phyloP scores from a whole-genome alignment of 2,888 invertebrate species.

The Allophyes oxyacanthae region DNA sequence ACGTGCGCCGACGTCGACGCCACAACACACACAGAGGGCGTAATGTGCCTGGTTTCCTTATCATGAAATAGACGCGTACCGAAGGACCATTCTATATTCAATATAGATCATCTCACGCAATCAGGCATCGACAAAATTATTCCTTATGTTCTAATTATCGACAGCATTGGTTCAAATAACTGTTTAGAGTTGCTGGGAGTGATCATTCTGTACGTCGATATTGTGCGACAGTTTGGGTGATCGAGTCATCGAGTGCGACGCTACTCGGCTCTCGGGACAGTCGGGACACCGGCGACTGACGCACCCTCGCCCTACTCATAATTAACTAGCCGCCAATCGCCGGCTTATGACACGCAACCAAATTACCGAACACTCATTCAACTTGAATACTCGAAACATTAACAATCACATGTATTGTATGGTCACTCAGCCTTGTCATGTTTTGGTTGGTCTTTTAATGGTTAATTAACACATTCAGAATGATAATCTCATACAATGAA shows the following conservation, averaged over 20 bases:
- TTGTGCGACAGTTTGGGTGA: conserved; percentile 12
- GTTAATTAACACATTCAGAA: no score
- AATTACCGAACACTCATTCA: conserved; percentile 5
- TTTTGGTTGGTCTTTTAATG: no score
- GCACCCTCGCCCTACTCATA: conserved; percentile 37
- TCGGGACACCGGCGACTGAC: conserved; percentile 1
- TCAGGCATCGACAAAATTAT: no score
- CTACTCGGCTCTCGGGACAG: neutral
- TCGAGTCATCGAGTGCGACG: conserved; percentile 26
- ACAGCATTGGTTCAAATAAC: no score
- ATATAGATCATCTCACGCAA: no score
- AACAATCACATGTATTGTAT: no score
- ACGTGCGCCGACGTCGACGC: neutral
- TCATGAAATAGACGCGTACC: neutral
- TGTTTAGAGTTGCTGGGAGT: neutral
- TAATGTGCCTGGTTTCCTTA: neutral
- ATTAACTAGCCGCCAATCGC: conserved; percentile 19
- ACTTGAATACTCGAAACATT: conserved; percentile 9
- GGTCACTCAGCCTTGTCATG: neutral
- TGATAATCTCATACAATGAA: no score
- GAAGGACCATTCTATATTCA: no score
- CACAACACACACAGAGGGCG: conserved; percentile 24
- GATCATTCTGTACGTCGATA: neutral
- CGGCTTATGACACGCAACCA: conserved; percentile 19
- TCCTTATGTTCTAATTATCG: no score